Percentiles rank a stretch among this genome's conserved stretches.
Conservation (phyloP, 1,140 invertebrate species). For the Aricia agestis region DNA sequence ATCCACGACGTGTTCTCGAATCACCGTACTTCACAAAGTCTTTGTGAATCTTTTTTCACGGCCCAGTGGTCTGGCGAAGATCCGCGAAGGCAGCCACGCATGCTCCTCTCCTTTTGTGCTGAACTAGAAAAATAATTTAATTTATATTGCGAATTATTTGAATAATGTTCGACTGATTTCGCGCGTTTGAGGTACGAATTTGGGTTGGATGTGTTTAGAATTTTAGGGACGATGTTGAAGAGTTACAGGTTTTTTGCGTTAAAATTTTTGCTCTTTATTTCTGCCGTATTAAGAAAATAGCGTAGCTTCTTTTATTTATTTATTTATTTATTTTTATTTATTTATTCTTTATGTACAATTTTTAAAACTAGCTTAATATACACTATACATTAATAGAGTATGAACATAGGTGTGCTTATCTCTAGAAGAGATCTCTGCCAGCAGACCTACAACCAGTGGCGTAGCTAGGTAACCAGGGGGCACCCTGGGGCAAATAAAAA, state of each 20-base stretch:
- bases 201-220: not conserved
- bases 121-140: slow-evolving; percentile 8
- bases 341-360: no score
- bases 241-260: not conserved
- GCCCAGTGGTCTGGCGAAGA: not conserved
- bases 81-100: not conserved
- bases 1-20: not conserved
- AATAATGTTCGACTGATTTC: not conserved
- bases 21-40: slow-evolving; percentile 7
- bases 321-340: no score
- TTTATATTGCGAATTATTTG: not conserved
- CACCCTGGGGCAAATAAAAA: no score
- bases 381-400: no score
- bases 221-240: not conserved
- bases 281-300: no score
- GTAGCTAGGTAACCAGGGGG: no score
- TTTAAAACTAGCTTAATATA: no score
- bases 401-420: no score
- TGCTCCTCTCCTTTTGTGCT: not conserved
- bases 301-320: no score
- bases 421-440: no score
- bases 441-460: no score
- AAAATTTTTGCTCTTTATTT: not conserved
- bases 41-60: slow-evolving; percentile 14
- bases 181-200: not conserved